A percentile compares a stretch with the other conserved stretches of the same genome.
Evolutionary conservation across 1,140 invertebrate species (phyloP).

Genomic region (Musca domestica): DNA sequence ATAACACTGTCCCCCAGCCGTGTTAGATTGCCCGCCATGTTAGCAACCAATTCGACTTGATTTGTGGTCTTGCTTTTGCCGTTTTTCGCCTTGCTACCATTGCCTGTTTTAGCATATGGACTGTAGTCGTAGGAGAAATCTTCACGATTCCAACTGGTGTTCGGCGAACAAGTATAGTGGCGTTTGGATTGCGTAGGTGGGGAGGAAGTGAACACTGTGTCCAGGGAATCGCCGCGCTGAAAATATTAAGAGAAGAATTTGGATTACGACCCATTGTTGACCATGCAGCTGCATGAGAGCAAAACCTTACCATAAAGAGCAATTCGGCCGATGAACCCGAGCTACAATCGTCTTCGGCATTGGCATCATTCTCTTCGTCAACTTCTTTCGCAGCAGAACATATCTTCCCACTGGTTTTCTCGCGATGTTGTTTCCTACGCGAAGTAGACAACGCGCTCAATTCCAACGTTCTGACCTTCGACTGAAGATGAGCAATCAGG

Average conservation of each 20-base stretch:
- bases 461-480: constrained; percentile 46
- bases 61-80: constrained; percentile 6
- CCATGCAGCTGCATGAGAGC: too few species aligned
- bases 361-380: constrained; percentile 22
- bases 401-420: not conserved
- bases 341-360: constrained; percentile 45
- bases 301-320: constrained; percentile 55
- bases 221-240: constrained; percentile 60
- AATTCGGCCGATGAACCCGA: constrained; percentile 56
- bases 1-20: constrained; percentile 43
- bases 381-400: not conserved
- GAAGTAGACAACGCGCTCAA: constrained; percentile 27
- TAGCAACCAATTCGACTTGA: constrained; percentile 34
- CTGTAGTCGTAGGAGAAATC: not conserved
- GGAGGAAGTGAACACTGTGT: constrained; percentile 61
- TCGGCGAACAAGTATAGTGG: constrained; percentile 8
- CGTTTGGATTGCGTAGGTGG: constrained; percentile 50
- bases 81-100: constrained; percentile 8
- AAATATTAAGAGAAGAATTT: not conserved
- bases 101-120: not conserved
- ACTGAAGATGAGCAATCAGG: constrained; percentile 73
- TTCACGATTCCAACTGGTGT: constrained; percentile 33
- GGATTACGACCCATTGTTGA: too few species aligned
- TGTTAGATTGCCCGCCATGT: constrained; percentile 44
- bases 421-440: constrained; percentile 3